Base-by-base conservation (phyloP, 2,888 invertebrate species). In the Thalpophila matura region DNA sequence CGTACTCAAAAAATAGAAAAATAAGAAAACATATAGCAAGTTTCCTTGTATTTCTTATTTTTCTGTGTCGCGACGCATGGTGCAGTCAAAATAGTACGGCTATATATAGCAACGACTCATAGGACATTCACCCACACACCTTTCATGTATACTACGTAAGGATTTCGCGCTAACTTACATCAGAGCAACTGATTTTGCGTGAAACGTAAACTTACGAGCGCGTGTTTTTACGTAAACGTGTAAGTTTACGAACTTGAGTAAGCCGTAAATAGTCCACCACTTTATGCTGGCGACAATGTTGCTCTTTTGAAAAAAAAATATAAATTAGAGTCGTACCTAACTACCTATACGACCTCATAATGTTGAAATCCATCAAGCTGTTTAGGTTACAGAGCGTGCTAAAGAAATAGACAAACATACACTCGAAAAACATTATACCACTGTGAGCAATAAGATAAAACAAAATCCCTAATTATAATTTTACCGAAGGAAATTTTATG, bases 101-200 rank as follows among this genome's bases (percentile, higher is more conserved):
- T 79, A 77, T 49, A 72, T 63, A 64, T 79, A 77, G 72, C 57
- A 5, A 5, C 61, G 66, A 50, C 64, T 66, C 75, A 69, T 57
- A 71, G 68, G 75, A 56, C 73, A 56, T 74, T 72, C 67, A 79
- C 77, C 79, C 58, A 58, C 47, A 56, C 71, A 75, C 76, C 55
- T 63, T 75, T 24, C 76, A 16, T 40, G 70, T 35, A n/a, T n/a
- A 53, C 29, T 40, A 38, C 43, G 47, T 51, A 56, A 68, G 56
- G 43, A 53, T 68, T 71, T 74, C 7, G 70, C 74, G 74, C 26
- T 60, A 37, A 24, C 20, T 38, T 68, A 66, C 51, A 43, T 54
- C 50, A 64, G 24, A 20, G 31, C 3, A 24, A 27, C 7, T 24
- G 4, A 16, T 35, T 14, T 29, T 20, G n/a, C n/a, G 37, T 37